Percentiles rank a stretch among this genome's conserved stretches.
phyloP scores from a whole-genome alignment of 1,140 invertebrate species.

The Brachionus sp. region DNA sequence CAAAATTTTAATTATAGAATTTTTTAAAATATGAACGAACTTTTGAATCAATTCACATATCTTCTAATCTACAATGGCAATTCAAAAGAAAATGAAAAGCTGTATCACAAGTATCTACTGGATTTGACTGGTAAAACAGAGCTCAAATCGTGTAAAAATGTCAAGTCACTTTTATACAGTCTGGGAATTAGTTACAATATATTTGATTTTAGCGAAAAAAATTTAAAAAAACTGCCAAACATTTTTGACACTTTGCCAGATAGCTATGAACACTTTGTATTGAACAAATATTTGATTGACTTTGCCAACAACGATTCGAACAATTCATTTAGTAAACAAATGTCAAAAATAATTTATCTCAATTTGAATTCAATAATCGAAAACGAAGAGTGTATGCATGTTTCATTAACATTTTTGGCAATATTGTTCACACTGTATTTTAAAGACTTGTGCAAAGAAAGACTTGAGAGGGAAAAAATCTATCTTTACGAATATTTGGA shows the following conservation, averaged over 20 bases:
- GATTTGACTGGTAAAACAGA: neutral
- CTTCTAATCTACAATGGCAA: neutral
- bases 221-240: neutral
- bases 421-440: neutral
- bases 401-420: neutral
- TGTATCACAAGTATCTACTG: neutral
- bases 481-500: neutral
- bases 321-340: neutral
- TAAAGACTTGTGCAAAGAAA: neutral
- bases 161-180: neutral
- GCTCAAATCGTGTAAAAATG: neutral
- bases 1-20: no score
- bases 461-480: neutral
- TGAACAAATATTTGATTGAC: constrained; percentile 1
- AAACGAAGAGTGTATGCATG: neutral
- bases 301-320: neutral
- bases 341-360: neutral
- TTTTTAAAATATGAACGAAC: no score
- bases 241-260: neutral
- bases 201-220: neutral
- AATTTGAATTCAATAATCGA: neutral
- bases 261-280: neutral
- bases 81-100: neutral
- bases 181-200: neutral
- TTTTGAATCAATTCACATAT: neutral